phyloP scores from a whole-genome alignment of 2,113 vertebrate genomes.

The Anhinga rufa region DNA sequence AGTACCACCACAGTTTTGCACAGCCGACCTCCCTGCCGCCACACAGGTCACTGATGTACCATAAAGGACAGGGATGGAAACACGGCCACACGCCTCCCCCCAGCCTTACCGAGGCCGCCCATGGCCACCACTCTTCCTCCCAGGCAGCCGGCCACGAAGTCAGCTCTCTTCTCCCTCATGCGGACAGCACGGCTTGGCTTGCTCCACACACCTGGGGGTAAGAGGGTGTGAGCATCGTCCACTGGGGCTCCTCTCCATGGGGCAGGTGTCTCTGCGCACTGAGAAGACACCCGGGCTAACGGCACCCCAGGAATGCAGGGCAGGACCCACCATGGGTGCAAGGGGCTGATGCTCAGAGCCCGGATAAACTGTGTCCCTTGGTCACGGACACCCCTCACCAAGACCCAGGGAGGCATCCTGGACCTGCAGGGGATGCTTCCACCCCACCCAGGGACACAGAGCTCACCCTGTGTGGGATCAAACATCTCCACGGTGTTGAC shows the following conservation, averaged over 20 bases:
- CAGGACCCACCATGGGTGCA: neutral
- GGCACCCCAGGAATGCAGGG: neutral
- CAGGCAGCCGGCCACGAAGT: slow-evolving; percentile 90
- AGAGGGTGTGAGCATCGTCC: accelerated
- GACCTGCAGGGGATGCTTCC: neutral
- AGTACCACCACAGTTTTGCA: neutral
- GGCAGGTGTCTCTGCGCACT: neutral
- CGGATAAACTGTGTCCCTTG: neutral
- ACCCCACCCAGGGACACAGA: neutral
- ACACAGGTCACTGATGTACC: neutral
- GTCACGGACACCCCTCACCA: neutral
- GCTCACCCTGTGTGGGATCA: slow-evolving; percentile 87
- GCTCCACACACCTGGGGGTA: slow-evolving; percentile 82
- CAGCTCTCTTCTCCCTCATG: slow-evolving; percentile 95
- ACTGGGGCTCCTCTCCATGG: neutral
- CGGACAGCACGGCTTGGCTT: slow-evolving; percentile 84
- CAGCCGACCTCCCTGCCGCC: neutral
- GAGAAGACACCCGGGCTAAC: neutral
- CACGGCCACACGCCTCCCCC: neutral
- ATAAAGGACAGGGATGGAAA: neutral
- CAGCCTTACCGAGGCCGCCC: slow-evolving; percentile 86
- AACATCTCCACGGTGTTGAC: slow-evolving; percentile 98
- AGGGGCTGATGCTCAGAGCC: neutral
- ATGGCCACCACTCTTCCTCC: slow-evolving; percentile 86
- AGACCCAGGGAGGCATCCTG: neutral